Conservation (phyloP, 2,797 vertebrate species). For the Sciaenops ocellatus region DNA sequence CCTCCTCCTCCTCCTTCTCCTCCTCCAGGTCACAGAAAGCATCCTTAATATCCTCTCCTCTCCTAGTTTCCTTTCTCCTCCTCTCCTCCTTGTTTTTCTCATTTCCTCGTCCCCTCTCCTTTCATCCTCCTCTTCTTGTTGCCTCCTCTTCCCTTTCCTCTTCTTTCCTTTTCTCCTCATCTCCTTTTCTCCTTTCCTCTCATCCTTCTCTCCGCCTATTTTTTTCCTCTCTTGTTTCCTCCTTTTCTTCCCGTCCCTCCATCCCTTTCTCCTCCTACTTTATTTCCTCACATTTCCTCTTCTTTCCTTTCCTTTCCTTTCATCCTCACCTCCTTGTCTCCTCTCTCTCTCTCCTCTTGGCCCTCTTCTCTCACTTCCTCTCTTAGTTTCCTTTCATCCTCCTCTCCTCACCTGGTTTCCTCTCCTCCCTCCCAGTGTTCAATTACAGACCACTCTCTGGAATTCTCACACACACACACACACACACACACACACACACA, state of each 20-base stretch:
- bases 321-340: too few relatives aligned
- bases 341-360: too few relatives aligned
- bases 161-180: not conserved
- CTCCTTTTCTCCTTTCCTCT: not conserved
- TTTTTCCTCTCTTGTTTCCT: not conserved
- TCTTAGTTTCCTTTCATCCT: not conserved
- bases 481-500: slow-evolving; percentile 24
- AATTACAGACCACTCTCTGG: slow-evolving; percentile 60
- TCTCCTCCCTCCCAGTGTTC: slow-evolving; percentile 29
- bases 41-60: not conserved
- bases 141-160: not conserved
- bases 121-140: too few relatives aligned
- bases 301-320: not conserved
- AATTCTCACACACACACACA: slow-evolving; percentile 54
- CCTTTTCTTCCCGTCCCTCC: not conserved
- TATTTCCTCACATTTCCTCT: not conserved
- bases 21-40: not conserved
- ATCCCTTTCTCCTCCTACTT: not conserved
- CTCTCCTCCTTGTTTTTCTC: not conserved
- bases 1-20: not conserved
- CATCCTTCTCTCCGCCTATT: not conserved
- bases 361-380: too few relatives aligned
- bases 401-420: too few relatives aligned
- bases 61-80: not conserved
- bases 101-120: not conserved